These are phyloP conservation scores for Natrix natrix DNA, from an alignment of 2,797 vertebrate species.

Conservation along the genomic window DNA sequence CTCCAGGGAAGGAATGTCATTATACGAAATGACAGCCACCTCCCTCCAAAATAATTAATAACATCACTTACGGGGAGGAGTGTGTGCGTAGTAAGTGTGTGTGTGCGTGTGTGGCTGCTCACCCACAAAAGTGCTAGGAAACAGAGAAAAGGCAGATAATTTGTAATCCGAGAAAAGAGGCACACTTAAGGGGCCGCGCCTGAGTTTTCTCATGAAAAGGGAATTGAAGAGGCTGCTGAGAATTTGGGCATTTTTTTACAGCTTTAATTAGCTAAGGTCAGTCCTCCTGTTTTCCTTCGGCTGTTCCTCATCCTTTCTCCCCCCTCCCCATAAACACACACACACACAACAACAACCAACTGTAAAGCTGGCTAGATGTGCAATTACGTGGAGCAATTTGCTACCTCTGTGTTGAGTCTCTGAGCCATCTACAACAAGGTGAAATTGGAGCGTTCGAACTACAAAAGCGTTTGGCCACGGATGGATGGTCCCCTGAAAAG, in stretches of 20 bases:
- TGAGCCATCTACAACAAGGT: constrained; percentile 53
- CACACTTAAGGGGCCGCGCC: constrained; percentile 17
- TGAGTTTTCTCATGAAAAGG: constrained; percentile 32
- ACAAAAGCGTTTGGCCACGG: constrained; percentile 24
- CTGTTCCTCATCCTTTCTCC: neutral
- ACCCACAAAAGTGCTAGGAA: constrained; percentile 7
- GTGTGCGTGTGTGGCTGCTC: neutral
- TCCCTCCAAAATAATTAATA: constrained; percentile 60
- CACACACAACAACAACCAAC: neutral
- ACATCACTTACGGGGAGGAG: constrained; percentile 26
- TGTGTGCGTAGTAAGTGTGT: too few species aligned
- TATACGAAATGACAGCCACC: constrained; percentile 55
- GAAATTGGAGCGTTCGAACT: constrained; percentile 36
- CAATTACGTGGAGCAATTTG: constrained; percentile 57
- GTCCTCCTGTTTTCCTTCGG: constrained; percentile 26
- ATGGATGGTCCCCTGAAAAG: constrained; percentile 47
- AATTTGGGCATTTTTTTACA: constrained; percentile 60
- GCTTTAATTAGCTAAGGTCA: constrained; percentile 67
- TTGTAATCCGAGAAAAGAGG: constrained; percentile 37
- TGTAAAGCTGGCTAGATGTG: constrained; percentile 44
- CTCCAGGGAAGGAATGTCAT: constrained; percentile 57
- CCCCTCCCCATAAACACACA: neutral
- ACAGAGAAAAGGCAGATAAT: constrained; percentile 47
- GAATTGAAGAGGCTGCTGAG: constrained; percentile 52
- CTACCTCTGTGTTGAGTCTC: constrained; percentile 38